Evolutionary conservation across 2,113 vertebrate species (phyloP).

Genomic region (Montifringilla adamsi): DNA sequence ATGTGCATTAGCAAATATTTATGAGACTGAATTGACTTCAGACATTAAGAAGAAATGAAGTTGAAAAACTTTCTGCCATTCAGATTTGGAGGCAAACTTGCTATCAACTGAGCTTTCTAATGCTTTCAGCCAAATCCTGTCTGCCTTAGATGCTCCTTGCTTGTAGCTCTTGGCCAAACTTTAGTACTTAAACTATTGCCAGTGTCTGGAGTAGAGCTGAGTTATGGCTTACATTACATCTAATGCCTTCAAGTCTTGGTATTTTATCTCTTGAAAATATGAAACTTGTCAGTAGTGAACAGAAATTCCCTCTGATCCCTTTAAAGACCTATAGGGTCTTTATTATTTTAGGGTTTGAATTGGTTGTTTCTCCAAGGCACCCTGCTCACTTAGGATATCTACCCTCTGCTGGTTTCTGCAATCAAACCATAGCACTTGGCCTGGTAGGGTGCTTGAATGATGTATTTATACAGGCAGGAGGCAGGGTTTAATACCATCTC

Average conservation of each 20-base stretch:
- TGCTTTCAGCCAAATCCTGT: background rate
- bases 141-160: background rate
- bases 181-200: background rate
- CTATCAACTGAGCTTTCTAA: background rate
- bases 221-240: background rate
- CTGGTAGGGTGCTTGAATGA: slow-evolving; percentile 5
- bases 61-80: background rate
- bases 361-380: slow-evolving; percentile 8
- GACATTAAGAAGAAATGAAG: background rate
- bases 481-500: slow-evolving; percentile 31
- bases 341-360: background rate
- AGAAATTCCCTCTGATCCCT: slow-evolving; percentile 18
- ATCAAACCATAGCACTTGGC: background rate
- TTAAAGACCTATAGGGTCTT: background rate
- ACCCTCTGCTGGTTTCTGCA: slow-evolving; percentile 22
- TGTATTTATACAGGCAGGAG: slow-evolving; percentile 44
- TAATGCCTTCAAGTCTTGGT: background rate
- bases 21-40: background rate
- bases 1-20: background rate
- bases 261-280: background rate
- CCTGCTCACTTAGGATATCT: background rate
- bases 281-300: background rate
- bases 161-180: background rate
- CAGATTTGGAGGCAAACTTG: background rate
- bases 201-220: background rate